Evolutionary conservation across 2,113 vertebrate species (phyloP).

Genomic region (Pycnonotus jocosus): DNA sequence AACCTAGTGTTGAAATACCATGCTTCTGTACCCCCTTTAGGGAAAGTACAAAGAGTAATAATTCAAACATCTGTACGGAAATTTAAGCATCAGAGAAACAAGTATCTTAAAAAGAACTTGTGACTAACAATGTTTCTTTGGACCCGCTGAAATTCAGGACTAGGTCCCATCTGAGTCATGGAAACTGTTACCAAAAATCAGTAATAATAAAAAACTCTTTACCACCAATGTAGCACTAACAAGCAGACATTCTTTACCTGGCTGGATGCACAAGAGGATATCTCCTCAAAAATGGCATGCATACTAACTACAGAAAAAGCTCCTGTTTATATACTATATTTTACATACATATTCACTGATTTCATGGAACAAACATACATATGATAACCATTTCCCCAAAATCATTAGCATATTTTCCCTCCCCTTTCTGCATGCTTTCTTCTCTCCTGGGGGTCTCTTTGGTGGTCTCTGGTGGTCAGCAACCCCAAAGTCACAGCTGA

Average conservation of each 20-base stretch:
- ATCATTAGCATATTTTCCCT: neutral
- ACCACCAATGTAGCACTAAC: neutral
- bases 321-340: neutral
- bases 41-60: neutral
- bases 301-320: neutral
- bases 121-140: neutral
- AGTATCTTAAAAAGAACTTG: neutral
- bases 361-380: neutral
- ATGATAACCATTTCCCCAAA: neutral
- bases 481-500: neutral
- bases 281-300: neutral
- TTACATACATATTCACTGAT: neutral
- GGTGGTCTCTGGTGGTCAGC: neutral
- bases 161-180: neutral
- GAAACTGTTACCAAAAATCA: neutral
- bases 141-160: neutral
- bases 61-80: neutral
- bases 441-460: neutral
- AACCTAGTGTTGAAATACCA: neutral
- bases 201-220: neutral
- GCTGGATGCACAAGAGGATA: rapidly evolving
- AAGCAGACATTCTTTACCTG: neutral
- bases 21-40: neutral
- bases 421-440: rapidly evolving
- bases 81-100: neutral